Base-by-base conservation (phyloP, 1,140 invertebrate genomes). In the Carcinoscorpius rotundicauda region DNA sequence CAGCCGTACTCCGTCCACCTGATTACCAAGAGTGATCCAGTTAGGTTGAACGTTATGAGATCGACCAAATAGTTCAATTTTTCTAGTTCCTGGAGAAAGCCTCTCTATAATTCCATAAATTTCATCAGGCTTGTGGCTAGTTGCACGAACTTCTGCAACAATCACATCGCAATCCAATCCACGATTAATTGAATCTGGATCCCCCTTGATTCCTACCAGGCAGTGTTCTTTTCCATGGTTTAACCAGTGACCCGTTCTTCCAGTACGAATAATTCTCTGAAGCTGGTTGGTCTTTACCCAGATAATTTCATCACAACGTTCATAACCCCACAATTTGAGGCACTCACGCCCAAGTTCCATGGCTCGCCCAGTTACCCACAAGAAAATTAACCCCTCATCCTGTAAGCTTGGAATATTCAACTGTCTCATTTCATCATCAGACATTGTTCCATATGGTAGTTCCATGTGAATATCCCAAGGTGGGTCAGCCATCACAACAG, bases 401-500 rank as follows among this genome's bases (percentile, higher is more conserved):
- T 98, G 95, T 61, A 98, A 78, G 48, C 88, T 85, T 3, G 87
- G 87, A 64, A 97, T 88, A 50, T 92, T 91, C 52, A 98, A 78
- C 63, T 93, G 91, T 69, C 94, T 83, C 95, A 98, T 98, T 79
- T 98, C 96, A 76, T 97, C 93, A 76, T 98, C 95, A 0, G 91
- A 94, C 91, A 98, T 94, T 3, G 95, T 98, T n/a, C 96, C 95
- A 75, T 98, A 98, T 0, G 95, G 95, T 55, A 98, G 80, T 78
- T 98, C 94, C 92, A 96, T 96, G 75, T 98, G 95, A 69, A 98
- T 98, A 75, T 97, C 93, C 94, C 93, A 97, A 0, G 94, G 94
- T 4, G 94, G 95, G 80, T 97, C 94, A 51, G 90, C 91, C 91
- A 94, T 94, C 66, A 94, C 90, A 2, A 94, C 90, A 5, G 89